Conservation (phyloP, 53 echinoderm and acorn worm species). For the Zoroaster sp. region DNA sequence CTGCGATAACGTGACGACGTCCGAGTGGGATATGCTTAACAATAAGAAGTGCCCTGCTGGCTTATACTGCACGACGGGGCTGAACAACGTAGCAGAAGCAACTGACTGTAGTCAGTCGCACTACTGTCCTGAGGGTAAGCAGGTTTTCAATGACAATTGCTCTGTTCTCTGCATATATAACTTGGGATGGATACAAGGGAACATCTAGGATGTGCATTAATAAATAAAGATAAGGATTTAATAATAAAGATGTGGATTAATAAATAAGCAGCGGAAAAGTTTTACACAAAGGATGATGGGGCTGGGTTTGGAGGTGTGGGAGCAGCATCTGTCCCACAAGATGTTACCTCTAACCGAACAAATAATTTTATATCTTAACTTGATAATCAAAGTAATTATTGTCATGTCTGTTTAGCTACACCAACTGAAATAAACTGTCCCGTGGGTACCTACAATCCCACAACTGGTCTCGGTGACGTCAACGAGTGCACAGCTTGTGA, state of each 20-base stretch:
- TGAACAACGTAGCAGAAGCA: constrained; percentile 73
- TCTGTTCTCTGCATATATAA: background rate
- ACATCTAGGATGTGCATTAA: too few relatives aligned
- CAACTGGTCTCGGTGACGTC: constrained; percentile 76
- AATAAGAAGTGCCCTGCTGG: constrained; percentile 94
- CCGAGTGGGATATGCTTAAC: constrained; percentile 79
- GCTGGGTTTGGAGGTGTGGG: too few relatives aligned
- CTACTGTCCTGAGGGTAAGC: constrained; percentile 92
- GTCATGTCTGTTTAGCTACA: constrained; percentile 61
- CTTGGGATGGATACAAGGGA: background rate
- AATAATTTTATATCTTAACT: background rate
- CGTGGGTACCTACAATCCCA: constrained; percentile 92
- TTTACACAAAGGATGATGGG: too few relatives aligned
- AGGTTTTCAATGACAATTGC: background rate
- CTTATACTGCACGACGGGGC: constrained; percentile 74
- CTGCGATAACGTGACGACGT: constrained; percentile 88
- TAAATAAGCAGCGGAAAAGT: too few relatives aligned
- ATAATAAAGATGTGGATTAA: too few relatives aligned
- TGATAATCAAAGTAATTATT: background rate
- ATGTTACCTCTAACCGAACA: background rate
- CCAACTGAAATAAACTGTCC: constrained; percentile 92
- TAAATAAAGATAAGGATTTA: too few relatives aligned
- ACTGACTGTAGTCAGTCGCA: constrained; percentile 72
- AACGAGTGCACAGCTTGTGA: constrained; percentile 90
- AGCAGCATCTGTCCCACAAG: background rate